These are phyloP conservation scores for Habropoda laboriosa DNA, from an alignment of 1,140 invertebrate genomes.

Conservation along the genomic window DNA sequence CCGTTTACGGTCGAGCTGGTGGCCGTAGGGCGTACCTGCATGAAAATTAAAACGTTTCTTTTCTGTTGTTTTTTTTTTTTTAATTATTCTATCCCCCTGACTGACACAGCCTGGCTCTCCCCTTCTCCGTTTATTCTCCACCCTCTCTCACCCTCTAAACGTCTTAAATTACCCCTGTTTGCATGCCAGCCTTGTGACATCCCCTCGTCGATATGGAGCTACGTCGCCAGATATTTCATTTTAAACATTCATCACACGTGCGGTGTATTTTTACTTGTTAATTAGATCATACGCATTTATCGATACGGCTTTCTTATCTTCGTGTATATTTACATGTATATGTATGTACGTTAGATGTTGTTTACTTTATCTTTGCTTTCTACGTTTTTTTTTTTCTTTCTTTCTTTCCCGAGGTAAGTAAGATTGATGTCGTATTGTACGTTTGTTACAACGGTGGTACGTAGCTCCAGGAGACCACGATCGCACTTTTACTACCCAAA, in stretches of 20 bases:
- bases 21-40: conserved; percentile 71
- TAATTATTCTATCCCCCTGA: conserved; percentile 21
- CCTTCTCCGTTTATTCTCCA: background rate
- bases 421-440: background rate
- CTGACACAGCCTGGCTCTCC: conserved; percentile 5
- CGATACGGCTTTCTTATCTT: conserved; percentile 7
- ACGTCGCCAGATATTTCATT: conserved; percentile 18
- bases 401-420: conserved; percentile 31
- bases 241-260: background rate
- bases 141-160: background rate
- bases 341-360: background rate
- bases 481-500: conserved; percentile 60
- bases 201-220: conserved; percentile 51
- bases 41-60: conserved; percentile 48
- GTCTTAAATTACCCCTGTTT: conserved; percentile 20
- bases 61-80: conserved; percentile 4
- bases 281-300: background rate
- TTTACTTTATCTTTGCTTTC: background rate
- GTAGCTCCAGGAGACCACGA: conserved; percentile 56
- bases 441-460: background rate
- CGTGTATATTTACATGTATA: background rate
- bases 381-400: conserved; percentile 12
- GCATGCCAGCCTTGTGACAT: conserved; percentile 59
- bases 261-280: background rate
- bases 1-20: conserved; percentile 54